Base-by-base conservation (phyloP, 2,888 invertebrate species). In the Noctua fimbriata region DNA sequence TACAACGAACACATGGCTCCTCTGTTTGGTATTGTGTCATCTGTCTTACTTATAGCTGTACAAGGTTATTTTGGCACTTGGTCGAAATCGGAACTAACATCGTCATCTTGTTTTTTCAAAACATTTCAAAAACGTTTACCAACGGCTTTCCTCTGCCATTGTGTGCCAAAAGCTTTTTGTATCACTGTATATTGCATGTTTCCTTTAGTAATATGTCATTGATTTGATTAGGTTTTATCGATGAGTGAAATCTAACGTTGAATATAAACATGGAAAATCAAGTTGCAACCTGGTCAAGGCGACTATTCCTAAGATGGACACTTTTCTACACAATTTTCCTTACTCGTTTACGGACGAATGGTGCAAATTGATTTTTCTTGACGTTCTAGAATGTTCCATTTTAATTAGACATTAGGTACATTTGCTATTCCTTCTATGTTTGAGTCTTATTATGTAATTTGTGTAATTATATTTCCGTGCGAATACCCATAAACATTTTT, bases 311-410 rank as follows among this genome's bases (percentile, higher is more conserved):
- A 80, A 89, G 76, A 89, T 89, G 88, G 89, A 7, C 41, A 52
- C 78, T 78, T 88, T 88, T 88, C 88, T 88, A 88, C 81, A 81
- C 81, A 77, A 82, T 78, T 87, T 88, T 88, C 85, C 83, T 73
- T 75, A 78, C 83, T 63, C 21, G 75, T 79, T 82, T 74, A 73
- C 44, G 44, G 76, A 52, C 69, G 69, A 70, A 69, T 67, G 74
- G 60, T 69, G 76, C 73, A 58, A 67, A 80, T 74, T 70, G 63
- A 73, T 73, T 76, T 69, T 78, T 63, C 69, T 75, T 69, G 44
- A 52, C 18, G 49, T 63, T 69, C 76, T 69, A 74, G 82, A 79
- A 60, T 67, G 0, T 36, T 70, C 55, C 2, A 24, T 69, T 73
- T 73, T 44, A 60, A 16, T 52, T 73, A 47, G 14, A 60, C 7